A percentile compares a stretch with the other conserved stretches of the same genome.
phyloP scores from a whole-genome alignment of 2,797 vertebrate genomes.

The Sarcoramphus papa region DNA sequence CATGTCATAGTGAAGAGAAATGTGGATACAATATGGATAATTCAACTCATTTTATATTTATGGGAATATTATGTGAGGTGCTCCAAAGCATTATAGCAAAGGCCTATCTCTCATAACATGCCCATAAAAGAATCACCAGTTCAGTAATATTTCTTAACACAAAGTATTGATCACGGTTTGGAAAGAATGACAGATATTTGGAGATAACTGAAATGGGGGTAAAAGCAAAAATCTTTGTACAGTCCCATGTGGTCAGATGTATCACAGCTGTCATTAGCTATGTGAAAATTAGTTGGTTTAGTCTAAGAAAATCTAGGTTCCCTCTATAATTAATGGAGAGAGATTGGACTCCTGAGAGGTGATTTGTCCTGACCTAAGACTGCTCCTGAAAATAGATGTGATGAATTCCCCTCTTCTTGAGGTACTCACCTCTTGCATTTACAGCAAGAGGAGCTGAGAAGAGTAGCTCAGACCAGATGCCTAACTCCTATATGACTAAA shows the following conservation, averaged over 20 bases:
- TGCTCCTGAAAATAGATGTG: neutral
- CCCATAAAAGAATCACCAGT: neutral
- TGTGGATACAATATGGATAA: neutral
- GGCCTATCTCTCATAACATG: neutral
- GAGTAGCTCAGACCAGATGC: neutral
- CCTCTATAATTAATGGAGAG: neutral
- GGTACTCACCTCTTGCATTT: neutral
- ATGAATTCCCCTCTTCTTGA: neutral
- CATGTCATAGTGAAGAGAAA: neutral
- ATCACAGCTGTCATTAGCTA: neutral
- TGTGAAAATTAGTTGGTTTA: neutral
- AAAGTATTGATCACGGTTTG: neutral
- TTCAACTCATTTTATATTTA: neutral
- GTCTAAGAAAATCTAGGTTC: neutral
- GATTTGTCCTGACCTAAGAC: neutral
- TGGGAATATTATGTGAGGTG: neutral
- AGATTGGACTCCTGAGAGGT: neutral
- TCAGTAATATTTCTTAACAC: neutral
- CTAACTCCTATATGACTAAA: neutral
- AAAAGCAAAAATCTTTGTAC: neutral
- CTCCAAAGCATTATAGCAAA: neutral
- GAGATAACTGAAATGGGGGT: neutral
- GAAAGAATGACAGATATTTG: neutral
- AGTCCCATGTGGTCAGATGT: neutral
- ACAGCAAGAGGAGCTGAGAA: neutral